These are phyloP conservation scores for Brachyopa scutellaris DNA, from an alignment of 2,888 invertebrate genomes.

Conservation along the genomic window DNA sequence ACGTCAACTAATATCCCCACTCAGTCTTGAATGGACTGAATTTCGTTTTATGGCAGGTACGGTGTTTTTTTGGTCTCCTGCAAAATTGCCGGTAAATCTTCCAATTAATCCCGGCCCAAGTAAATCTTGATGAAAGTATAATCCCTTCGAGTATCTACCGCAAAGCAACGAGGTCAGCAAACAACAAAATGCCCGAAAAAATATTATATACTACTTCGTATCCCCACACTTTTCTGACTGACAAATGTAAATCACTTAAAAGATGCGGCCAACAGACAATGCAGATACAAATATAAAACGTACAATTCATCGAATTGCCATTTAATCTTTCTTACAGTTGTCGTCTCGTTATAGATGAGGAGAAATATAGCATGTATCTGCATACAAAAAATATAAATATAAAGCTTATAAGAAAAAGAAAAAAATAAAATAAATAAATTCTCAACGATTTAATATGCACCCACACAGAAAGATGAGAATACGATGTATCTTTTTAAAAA, in stretches of 20 bases:
- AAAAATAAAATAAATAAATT: slow-evolving; percentile 48
- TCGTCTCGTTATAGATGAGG: neutral
- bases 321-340: slow-evolving; percentile 55
- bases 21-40: neutral
- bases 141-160: slow-evolving; percentile 7
- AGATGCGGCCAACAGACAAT: slow-evolving; percentile 40
- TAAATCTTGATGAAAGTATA: slow-evolving; percentile 12
- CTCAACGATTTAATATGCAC: slow-evolving; percentile 65
- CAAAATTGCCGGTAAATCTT: slow-evolving; percentile 12
- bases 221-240: slow-evolving; percentile 37
- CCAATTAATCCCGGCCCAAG: slow-evolving; percentile 15
- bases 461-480: slow-evolving; percentile 68
- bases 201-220: too few species aligned
- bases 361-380: slow-evolving; percentile 55
- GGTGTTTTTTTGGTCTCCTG: neutral
- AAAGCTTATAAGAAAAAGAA: slow-evolving; percentile 35
- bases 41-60: neutral
- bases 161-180: slow-evolving; percentile 18
- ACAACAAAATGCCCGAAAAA: slow-evolving; percentile 11
- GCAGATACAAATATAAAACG: slow-evolving; percentile 50
- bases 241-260: slow-evolving; percentile 70
- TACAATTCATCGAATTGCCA: slow-evolving; percentile 64
- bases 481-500: slow-evolving; percentile 48
- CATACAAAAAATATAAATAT: slow-evolving; percentile 63
- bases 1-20: slow-evolving; percentile 12